phyloP scores from a whole-genome alignment of 2,797 vertebrate species.

The Gymnopithys bicolor region DNA sequence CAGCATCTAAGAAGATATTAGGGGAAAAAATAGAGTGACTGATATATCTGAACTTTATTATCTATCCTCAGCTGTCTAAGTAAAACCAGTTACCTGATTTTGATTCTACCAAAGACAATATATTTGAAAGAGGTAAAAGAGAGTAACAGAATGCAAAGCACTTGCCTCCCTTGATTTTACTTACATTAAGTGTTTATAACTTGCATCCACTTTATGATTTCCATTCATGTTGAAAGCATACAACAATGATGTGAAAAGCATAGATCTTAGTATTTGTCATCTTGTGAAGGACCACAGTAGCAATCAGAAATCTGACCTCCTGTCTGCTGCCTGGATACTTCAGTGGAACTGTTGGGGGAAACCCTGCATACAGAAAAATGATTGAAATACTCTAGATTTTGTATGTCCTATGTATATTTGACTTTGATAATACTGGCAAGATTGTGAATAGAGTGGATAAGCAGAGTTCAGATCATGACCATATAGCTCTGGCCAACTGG shows the following conservation, averaged over 20 bases:
- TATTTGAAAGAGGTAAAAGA: not conserved
- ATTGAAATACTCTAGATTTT: not conserved
- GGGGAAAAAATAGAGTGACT: not conserved
- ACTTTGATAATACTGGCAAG: not conserved
- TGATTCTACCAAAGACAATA: not conserved
- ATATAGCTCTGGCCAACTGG: not conserved
- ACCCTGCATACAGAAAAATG: not conserved
- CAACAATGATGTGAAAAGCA: not conserved
- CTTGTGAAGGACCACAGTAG: not conserved
- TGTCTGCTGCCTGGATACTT: not conserved
- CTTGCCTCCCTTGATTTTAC: constrained; percentile 25
- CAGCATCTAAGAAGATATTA: not conserved
- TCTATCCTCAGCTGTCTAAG: not conserved
- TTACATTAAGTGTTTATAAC: constrained; percentile 41
- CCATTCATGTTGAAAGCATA: not conserved
- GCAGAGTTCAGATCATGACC: not conserved
- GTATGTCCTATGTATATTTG: not conserved
- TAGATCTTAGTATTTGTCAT: not conserved
- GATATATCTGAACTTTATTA: not conserved
- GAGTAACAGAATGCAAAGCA: not conserved
- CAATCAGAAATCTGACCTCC: not conserved
- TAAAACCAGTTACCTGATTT: not conserved
- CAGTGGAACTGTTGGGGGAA: not conserved
- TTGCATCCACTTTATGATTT: constrained; percentile 23
- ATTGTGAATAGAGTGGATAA: not conserved